Percentiles rank a stretch among this genome's conserved stretches.
Evolutionary conservation across 1,140 invertebrate species (phyloP).

Genomic region (Pissodes strobi): DNA sequence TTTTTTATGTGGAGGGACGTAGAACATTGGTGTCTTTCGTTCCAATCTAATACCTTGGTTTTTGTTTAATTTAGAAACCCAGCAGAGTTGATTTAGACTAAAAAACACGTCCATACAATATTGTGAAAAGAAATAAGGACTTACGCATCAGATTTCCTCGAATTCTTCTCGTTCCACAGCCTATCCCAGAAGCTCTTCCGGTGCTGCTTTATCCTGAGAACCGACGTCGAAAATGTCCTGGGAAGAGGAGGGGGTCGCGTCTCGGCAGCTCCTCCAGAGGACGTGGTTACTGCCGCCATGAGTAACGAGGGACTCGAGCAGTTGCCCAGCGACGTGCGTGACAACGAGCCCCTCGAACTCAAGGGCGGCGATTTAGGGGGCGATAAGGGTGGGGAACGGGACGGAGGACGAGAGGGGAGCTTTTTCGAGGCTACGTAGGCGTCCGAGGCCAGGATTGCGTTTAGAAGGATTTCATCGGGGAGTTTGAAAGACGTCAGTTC

Average conservation of each 20-base stretch:
- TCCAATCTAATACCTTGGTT: too few species aligned
- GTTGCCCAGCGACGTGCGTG: constrained; percentile 52
- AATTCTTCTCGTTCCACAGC: constrained; percentile 71
- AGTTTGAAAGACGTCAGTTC: background rate
- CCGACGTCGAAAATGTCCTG: constrained; percentile 77
- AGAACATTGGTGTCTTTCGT: too few species aligned
- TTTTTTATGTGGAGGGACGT: too few species aligned
- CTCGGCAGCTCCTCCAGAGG: constrained; percentile 36
- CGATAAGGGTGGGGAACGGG: constrained; percentile 42
- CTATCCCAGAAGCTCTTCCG: constrained; percentile 81
- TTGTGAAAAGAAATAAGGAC: background rate
- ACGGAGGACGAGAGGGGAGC: constrained; percentile 18
- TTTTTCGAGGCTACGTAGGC: constrained; percentile 2
- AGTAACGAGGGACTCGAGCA: constrained; percentile 60
- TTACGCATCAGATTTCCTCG: constrained; percentile 50
- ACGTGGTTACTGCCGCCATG: constrained; percentile 60
- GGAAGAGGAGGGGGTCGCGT: constrained; percentile 62
- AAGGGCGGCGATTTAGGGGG: constrained; percentile 45
- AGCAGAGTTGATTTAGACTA: too few species aligned
- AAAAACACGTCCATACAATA: background rate
- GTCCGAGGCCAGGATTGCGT: constrained; percentile 47
- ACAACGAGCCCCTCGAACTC: constrained; percentile 48
- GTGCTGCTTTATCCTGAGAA: constrained; percentile 70
- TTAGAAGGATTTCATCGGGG: constrained; percentile 4
- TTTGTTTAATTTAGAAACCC: too few species aligned